These are phyloP conservation scores for Pherbina coryleti DNA, from an alignment of 2,888 invertebrate species.

Conservation along the genomic window DNA sequence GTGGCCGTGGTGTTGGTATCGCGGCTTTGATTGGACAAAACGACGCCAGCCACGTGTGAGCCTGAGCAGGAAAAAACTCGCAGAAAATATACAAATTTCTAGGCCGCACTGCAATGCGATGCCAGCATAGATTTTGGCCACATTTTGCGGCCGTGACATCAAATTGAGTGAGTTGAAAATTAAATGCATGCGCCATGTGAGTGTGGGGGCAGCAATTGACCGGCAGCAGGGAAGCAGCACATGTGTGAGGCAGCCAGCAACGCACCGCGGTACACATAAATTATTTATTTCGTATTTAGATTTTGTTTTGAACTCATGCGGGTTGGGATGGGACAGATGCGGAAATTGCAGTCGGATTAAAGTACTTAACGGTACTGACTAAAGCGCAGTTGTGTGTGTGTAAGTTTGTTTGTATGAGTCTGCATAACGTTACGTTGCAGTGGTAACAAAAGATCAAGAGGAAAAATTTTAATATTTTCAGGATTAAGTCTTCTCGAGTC, in stretches of 20 bases:
- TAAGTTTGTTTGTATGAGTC: neutral
- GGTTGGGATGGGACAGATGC: neutral
- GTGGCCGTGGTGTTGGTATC: neutral
- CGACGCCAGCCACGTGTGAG: neutral
- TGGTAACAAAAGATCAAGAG: neutral
- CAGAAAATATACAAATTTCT: neutral
- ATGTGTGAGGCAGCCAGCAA: neutral
- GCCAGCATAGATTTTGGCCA: conserved; percentile 20
- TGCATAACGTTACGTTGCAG: neutral
- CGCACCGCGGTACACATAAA: conserved; percentile 4
- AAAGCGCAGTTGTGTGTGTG: neutral
- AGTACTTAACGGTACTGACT: neutral
- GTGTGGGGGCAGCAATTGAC: neutral
- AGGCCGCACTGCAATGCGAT: neutral
- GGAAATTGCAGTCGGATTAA: neutral
- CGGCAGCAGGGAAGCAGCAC: neutral
- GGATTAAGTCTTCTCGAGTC: conserved; percentile 27
- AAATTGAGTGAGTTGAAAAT: conserved; percentile 34
- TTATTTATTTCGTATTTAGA: conserved; percentile 31
- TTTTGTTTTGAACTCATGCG: conserved; percentile 8
- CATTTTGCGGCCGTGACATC: conserved; percentile 21
- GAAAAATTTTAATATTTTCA: conserved; percentile 31
- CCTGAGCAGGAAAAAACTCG: neutral
- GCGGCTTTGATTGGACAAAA: conserved; percentile 1
- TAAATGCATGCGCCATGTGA: neutral